Evolutionary conservation across 2,888 invertebrate genomes (phyloP).

Genomic region (Drosophila melanosoma): DNA sequence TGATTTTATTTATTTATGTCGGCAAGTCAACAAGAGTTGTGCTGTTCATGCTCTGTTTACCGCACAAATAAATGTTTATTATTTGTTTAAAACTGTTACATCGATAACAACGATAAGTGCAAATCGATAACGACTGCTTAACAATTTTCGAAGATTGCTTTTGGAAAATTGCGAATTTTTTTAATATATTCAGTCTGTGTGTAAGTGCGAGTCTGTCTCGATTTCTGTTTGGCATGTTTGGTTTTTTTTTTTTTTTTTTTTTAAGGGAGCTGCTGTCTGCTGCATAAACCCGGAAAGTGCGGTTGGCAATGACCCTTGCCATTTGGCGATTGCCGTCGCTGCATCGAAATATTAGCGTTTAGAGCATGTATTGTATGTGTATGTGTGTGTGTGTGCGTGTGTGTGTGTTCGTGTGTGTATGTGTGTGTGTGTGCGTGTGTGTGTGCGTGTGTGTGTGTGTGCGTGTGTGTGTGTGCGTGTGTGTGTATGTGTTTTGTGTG

Average conservation of each 20-base stretch:
- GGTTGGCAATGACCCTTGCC: conserved; percentile 72
- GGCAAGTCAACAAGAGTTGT: too few species aligned
- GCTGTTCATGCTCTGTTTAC: too few species aligned
- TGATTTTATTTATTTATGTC: too few species aligned
- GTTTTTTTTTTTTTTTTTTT: background rate
- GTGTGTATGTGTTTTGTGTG: conserved; percentile 8
- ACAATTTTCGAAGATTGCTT: background rate
- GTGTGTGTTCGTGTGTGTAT: conserved; percentile 8
- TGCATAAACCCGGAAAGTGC: conserved; percentile 56
- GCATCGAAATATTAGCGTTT: conserved; percentile 18
- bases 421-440: too few species aligned
- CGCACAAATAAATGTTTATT: background rate
- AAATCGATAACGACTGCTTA: background rate
- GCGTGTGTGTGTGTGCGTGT: too few species aligned
- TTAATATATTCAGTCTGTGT: too few species aligned
- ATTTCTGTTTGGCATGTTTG: conserved; percentile 10
- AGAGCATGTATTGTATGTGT: background rate
- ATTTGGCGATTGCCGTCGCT: conserved; percentile 49
- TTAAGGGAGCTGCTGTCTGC: conserved; percentile 29
- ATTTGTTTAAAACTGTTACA: background rate
- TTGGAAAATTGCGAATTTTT: background rate
- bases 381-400: background rate
- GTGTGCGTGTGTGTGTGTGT: too few species aligned
- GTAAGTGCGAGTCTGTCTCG: conserved; percentile 3
- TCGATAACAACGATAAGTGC: conserved; percentile 1